phyloP scores from a whole-genome alignment of 2,113 vertebrate genomes.

The Mirza zaza region DNA sequence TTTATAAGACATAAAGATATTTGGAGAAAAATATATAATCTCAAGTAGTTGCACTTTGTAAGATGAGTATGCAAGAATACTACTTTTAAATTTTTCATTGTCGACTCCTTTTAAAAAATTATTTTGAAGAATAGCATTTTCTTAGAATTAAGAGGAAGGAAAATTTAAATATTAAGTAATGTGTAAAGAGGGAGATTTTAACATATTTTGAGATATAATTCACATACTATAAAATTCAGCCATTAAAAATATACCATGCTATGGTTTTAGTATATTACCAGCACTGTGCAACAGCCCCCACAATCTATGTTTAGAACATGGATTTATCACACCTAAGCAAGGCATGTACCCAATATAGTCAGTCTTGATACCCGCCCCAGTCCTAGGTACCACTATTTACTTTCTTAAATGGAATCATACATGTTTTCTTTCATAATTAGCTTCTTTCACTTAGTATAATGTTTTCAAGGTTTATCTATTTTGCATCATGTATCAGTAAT shows the following conservation, averaged over 20 bases:
- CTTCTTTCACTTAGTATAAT: background rate
- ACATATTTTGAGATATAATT: background rate
- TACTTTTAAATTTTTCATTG: background rate
- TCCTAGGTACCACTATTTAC: background rate
- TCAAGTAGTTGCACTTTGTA: background rate
- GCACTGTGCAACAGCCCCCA: background rate
- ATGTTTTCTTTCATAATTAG: background rate
- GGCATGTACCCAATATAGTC: background rate
- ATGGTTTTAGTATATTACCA: background rate
- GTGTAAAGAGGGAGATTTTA: background rate
- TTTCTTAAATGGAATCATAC: background rate
- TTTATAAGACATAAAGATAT: conserved; percentile 27
- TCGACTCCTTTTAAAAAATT: background rate
- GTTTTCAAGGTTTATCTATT: background rate
- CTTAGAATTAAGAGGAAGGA: background rate
- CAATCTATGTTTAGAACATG: background rate
- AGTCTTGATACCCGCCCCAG: background rate
- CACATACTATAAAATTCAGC: background rate
- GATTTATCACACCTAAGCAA: background rate
- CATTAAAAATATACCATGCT: background rate
- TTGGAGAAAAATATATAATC: conserved; percentile 30
- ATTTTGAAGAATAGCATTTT: background rate
- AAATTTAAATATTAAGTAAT: conserved; percentile 10
- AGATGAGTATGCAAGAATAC: background rate
- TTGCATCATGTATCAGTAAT: background rate